Percentiles rank a stretch among this genome's conserved stretches.
Conservation (phyloP, 2,888 invertebrate species). For the Standfussiana lucernea region DNA sequence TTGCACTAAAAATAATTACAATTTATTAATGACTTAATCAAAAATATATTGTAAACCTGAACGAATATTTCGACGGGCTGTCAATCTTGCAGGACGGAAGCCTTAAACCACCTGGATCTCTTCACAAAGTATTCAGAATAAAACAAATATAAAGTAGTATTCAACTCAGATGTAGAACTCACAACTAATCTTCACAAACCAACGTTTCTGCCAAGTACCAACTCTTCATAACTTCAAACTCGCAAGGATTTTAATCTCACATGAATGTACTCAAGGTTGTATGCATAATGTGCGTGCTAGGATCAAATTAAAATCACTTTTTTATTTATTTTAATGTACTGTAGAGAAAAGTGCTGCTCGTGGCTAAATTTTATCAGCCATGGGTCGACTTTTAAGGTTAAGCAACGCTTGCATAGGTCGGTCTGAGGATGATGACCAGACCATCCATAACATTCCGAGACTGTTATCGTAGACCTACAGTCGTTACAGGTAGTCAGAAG, state of each 20-base stretch:
- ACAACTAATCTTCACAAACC: slow-evolving; percentile 21
- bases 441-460: not conserved
- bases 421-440: not conserved
- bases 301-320: not conserved
- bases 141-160: slow-evolving; percentile 21
- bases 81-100: too few species aligned
- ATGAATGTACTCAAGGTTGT: slow-evolving; percentile 1
- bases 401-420: not conserved
- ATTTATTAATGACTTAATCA: too few species aligned
- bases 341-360: too few species aligned
- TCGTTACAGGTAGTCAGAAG: not conserved
- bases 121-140: not conserved
- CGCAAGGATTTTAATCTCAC: slow-evolving; percentile 31
- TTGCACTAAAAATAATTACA: too few species aligned
- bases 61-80: too few species aligned
- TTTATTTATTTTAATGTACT: not conserved
- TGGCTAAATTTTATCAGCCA: not conserved
- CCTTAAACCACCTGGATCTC: not conserved
- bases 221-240: slow-evolving; percentile 25
- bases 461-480: not conserved
- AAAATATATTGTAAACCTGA: too few species aligned
- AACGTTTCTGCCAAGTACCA: not conserved
- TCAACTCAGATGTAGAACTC: not conserved
- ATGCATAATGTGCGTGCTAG: not conserved
- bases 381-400: not conserved